phyloP scores from a whole-genome alignment of 2,888 invertebrate species.

The Buathra laborator region DNA sequence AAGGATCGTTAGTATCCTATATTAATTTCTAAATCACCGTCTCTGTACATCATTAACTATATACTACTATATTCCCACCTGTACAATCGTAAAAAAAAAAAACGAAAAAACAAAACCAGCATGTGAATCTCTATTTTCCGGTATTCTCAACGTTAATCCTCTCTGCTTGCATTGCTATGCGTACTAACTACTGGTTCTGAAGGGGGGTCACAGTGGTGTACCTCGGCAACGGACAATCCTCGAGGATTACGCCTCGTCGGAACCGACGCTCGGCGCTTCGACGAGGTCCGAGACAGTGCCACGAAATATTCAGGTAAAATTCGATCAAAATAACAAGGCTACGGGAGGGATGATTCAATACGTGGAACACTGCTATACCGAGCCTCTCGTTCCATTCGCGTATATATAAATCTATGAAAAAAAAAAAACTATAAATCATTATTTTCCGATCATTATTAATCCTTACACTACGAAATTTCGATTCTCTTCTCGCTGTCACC shows the following conservation, averaged over 20 bases:
- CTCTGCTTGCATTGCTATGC: conserved; percentile 84
- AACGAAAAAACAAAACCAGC: conserved; percentile 33
- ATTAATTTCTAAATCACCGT: conserved; percentile 9
- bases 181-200: conserved; percentile 85
- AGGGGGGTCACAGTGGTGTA: conserved; percentile 84
- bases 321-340: conserved; percentile 68
- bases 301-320: conserved; percentile 84
- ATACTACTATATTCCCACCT: conserved; percentile 27
- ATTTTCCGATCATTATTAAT: conserved; percentile 28
- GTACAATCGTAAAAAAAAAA: conserved; percentile 13
- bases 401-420: conserved; percentile 25
- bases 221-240: conserved; percentile 84
- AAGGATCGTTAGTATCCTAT: not conserved
- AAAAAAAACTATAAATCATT: conserved; percentile 48
- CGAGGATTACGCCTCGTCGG: conserved; percentile 84
- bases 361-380: conserved; percentile 13
- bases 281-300: conserved; percentile 82
- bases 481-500: conserved; percentile 69
- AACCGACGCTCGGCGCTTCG: conserved; percentile 82
- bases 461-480: conserved; percentile 47
- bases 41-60: conserved; percentile 24
- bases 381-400: conserved; percentile 35
- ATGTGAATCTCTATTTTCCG: conserved; percentile 71
- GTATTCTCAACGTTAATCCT: conserved; percentile 79
- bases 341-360: conserved; percentile 14